phyloP scores from a whole-genome alignment of 2,113 vertebrate species.

The Chionis minor region DNA sequence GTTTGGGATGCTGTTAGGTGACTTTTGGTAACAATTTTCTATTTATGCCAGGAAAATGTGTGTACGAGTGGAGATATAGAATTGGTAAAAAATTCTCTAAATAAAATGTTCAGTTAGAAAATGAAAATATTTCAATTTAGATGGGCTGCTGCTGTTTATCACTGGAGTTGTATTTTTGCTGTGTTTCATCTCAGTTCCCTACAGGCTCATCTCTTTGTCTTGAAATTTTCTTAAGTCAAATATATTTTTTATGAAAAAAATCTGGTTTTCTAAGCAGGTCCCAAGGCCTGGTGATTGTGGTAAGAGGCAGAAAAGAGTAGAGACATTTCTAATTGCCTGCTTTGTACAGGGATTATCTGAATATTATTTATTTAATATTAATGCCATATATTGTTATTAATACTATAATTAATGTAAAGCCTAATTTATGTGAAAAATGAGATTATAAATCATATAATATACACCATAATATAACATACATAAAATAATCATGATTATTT shows the following conservation, averaged over 20 bases:
- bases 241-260: not conserved
- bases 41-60: not conserved
- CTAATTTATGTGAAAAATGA: not conserved
- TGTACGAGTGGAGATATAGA: too few species aligned
- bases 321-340: not conserved
- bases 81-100: not conserved
- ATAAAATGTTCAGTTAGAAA: not conserved
- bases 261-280: not conserved
- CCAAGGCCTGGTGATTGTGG: not conserved
- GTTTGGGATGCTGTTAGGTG: not conserved
- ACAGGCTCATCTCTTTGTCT: not conserved
- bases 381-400: not conserved
- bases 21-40: not conserved
- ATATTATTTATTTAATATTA: not conserved
- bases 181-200: not conserved
- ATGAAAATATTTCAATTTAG: not conserved
- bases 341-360: not conserved
- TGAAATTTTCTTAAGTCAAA: not conserved
- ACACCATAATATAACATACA: not conserved
- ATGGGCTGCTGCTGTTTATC: not conserved
- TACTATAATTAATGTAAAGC: not conserved
- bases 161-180: not conserved
- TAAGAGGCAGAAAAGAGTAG: not conserved
- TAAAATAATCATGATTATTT: not conserved
- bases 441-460: not conserved